Evolutionary conservation across 2,888 invertebrate species (phyloP), one percentile per base, ranked within the genome.

Genomic region (Coronaproctus castanopsis): DNA sequence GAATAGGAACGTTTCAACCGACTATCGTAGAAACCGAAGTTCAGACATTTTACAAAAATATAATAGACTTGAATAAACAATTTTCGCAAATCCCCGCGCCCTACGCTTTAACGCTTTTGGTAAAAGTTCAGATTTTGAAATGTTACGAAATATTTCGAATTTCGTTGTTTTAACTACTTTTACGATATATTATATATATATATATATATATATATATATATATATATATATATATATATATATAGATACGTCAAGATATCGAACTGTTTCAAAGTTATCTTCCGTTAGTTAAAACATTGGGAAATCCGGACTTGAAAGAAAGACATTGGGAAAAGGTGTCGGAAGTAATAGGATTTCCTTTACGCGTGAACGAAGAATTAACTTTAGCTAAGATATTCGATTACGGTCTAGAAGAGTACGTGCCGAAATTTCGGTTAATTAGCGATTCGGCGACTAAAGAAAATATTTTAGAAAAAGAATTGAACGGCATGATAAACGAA

Each of bases 401-500:
- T 69, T 88, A 90, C 71, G 87, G 89, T 55, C 75, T 96, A 52
- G 87, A 84, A 52, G 88, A 92, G 62, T 92, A 87, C 69, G 83
- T 90, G 24, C 76, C 85, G 0, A 88, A 87, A 72, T 95, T 96
- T 70, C 93, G 93, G 71, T 72, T 77, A 1, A 92, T 96, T 66
- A 90, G 92, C 2, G 93, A 95, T 70, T 85, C 93, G 0, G 96
- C 96, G 0, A 91, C 92, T 1, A 96, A 95, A 71, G 95, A 96
- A 72, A 92, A 87, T 70, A 89, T 87, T 69, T 76, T 96, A 54
- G 96, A 96, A 71, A 88, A 83, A 71, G 83, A 85, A 21, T 75
- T 96, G 70, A 76, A 80, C 58, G 91, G 86, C 74, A 96, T 96
- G 95, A 84, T 82, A 70, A 76, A 74, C 55, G 95, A 95, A 77